phyloP scores from a whole-genome alignment of 2,888 invertebrate genomes.

The Eueremaeus valkanovi region DNA sequence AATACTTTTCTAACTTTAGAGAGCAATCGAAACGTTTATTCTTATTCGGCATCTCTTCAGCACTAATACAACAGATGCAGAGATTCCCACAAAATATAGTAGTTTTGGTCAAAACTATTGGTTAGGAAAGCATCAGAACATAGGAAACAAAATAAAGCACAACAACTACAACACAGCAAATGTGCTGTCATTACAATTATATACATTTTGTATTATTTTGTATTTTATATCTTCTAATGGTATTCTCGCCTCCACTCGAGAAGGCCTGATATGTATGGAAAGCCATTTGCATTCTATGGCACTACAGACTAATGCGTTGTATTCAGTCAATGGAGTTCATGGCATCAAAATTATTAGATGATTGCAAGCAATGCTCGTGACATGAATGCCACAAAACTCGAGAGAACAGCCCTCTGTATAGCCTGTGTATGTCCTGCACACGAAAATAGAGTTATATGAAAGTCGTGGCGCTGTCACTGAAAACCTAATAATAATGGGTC shows the following conservation, averaged over 20 bases:
- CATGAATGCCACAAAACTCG: constrained; percentile 22
- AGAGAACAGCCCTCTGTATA: constrained; percentile 27
- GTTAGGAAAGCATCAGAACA: neutral
- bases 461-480: constrained; percentile 15
- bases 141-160: neutral
- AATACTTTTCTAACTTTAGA: neutral
- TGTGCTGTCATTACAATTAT: constrained; percentile 11
- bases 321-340: constrained; percentile 27
- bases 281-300: constrained; percentile 35
- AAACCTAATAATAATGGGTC: constrained; percentile 30
- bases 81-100: neutral
- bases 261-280: neutral
- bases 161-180: neutral
- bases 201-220: neutral
- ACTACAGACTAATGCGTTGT: constrained; percentile 17
- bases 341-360: constrained; percentile 32
- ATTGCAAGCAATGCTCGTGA: constrained; percentile 23
- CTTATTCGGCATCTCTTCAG: neutral
- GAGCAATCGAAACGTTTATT: neutral
- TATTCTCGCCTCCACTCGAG: neutral
- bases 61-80: constrained; percentile 18
- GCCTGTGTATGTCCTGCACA: neutral
- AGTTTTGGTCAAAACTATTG: neutral
- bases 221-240: neutral
- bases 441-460: constrained; percentile 18